These are phyloP conservation scores for Drosophila oshimai DNA, from an alignment of 1,140 invertebrate genomes.

Conservation along the genomic window DNA sequence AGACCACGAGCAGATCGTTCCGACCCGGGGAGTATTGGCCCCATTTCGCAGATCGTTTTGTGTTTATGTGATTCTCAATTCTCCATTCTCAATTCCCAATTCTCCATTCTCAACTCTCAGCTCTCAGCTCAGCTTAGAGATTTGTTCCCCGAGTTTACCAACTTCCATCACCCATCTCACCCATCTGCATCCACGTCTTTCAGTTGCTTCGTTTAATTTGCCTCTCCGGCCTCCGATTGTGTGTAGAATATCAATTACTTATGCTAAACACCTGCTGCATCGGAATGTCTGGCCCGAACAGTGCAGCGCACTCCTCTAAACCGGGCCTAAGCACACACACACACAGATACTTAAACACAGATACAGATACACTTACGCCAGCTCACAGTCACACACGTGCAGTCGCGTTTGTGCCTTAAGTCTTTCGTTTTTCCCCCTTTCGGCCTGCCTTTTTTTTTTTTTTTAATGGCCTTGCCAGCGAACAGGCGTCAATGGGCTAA, in stretches of 20 bases:
- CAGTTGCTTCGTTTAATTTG: slow-evolving; percentile 7
- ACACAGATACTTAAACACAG: no score
- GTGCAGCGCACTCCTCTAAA: slow-evolving; percentile 54
- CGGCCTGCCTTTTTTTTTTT: slow-evolving; percentile 29
- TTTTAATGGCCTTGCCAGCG: slow-evolving; percentile 56
- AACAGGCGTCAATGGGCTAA: background rate
- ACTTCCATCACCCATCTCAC: slow-evolving; percentile 5
- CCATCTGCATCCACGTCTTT: background rate
- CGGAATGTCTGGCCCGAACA: slow-evolving; percentile 69
- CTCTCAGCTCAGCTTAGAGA: no score
- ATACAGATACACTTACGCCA: background rate
- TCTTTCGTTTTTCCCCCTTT: slow-evolving; percentile 54
- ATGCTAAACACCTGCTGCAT: slow-evolving; percentile 82
- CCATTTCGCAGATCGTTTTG: slow-evolving; percentile 37
- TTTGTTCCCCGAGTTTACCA: background rate
- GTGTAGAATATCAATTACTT: slow-evolving; percentile 83
- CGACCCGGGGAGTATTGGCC: slow-evolving; percentile 31
- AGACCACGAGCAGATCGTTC: slow-evolving; percentile 53
- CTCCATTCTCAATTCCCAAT: no score
- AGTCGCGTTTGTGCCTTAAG: slow-evolving; percentile 70
- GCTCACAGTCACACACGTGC: background rate
- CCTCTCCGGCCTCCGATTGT: slow-evolving; percentile 46
- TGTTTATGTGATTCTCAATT: slow-evolving; percentile 19
- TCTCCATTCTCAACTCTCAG: no score
- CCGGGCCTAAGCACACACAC: slow-evolving; percentile 65